Evolutionary conservation across 2,113 vertebrate genomes (phyloP), one percentile per base, ranked within the genome.

Genomic region (Tupaia tana): DNA sequence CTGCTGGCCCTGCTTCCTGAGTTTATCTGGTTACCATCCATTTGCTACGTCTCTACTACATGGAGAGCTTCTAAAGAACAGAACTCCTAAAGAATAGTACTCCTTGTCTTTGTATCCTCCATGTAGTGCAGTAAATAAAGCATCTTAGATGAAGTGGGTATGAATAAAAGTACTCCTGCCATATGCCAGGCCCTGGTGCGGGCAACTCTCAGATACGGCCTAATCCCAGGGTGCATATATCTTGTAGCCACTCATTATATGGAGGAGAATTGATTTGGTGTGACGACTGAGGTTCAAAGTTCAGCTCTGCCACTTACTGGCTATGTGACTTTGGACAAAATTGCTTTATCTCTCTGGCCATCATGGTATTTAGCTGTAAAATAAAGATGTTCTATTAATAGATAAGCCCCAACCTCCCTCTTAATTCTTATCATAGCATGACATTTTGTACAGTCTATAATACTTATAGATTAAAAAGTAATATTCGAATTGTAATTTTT

Each of bases 1-100:
- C 43, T 3, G 43, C 43, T 43, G 43, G 43, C 43, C 43, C 43
- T 43, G 43, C 43, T 43, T 43, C 43, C 43, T 43, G 43, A 43
- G 43, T 43, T 89, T 84, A 94, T 70, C 69, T 89, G 43, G 27
- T 56, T 43, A 70, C n/a, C 67, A 6, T 27, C 61, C 93, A 67
- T 83, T 81, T 34, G 74, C 56, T 29, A 34, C 64, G 69, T 81
- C 31, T 87, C 58, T 2, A 27, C 6, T 9, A 27, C 12, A 59
- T 25, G 27, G 11, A 14, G 29, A 86, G 84, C 34, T 73, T 83
- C 71, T 69, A 25, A 58, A 56, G 77, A 91, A 83, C 1, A 66
- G 58, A 77, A 14, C 6, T 43, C 73, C 75, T n/a, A 43, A 43
- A 43, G 43, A 43, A 43, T 9, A 19, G 75, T 7, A 16, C 59